phyloP scores from a whole-genome alignment of 2,888 invertebrate genomes.

The Helobdella robusta region DNA sequence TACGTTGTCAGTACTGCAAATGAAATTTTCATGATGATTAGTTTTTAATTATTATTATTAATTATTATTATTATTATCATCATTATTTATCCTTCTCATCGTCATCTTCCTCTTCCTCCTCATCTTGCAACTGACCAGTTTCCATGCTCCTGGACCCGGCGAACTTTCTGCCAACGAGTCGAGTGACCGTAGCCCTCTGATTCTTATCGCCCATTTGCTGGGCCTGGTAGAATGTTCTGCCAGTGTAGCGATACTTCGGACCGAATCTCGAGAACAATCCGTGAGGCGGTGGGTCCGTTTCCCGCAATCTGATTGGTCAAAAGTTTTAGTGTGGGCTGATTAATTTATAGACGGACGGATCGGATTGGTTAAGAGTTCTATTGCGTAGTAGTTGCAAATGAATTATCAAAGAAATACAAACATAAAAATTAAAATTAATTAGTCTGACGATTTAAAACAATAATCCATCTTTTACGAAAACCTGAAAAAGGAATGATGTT shows the following conservation, averaged over 20 bases:
- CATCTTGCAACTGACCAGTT: slow-evolving; percentile 19
- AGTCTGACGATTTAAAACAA: neutral
- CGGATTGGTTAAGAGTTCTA: too few relatives aligned
- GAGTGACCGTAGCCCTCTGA: slow-evolving; percentile 71
- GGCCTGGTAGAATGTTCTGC: slow-evolving; percentile 80
- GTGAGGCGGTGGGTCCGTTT: slow-evolving; percentile 65
- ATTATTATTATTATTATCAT: too few relatives aligned
- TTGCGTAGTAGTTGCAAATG: too few relatives aligned
- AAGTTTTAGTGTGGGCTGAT: neutral
- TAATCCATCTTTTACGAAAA: slow-evolving; percentile 78
- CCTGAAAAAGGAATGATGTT: slow-evolving; percentile 98
- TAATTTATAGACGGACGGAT: too few relatives aligned
- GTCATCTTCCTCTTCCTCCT: too few relatives aligned
- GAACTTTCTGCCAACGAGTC: slow-evolving; percentile 31
- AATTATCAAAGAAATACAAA: neutral
- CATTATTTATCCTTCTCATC: too few relatives aligned
- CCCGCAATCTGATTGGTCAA: slow-evolving; percentile 63
- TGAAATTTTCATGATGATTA: neutral
- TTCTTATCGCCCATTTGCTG: slow-evolving; percentile 62
- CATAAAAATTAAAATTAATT: neutral
- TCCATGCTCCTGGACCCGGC: slow-evolving; percentile 28
- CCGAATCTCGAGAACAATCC: slow-evolving; percentile 55
- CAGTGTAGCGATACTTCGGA: slow-evolving; percentile 87
- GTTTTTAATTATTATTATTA: too few relatives aligned
- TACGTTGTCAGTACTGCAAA: slow-evolving; percentile 20